Base-by-base conservation (phyloP, 2,797 vertebrate species). In the Pempheris klunzingeri region DNA sequence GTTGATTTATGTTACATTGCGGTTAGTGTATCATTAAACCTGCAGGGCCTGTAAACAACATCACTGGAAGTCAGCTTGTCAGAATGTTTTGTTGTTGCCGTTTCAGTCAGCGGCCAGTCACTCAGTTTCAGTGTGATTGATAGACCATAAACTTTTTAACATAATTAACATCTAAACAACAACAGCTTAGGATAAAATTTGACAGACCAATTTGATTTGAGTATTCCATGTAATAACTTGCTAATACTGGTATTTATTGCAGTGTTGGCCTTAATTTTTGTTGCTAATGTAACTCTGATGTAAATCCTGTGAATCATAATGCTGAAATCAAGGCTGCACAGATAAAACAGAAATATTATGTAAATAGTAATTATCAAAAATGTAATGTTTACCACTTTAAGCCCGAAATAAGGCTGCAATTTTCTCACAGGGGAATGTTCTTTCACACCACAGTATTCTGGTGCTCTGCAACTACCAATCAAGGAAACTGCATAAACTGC, bases 341-440 rank as follows among this genome's bases (percentile, higher is more conserved):
- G 50, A 72, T 57, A 43, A 60, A 49, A 24, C 41, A 64, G 69
- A 26, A 74, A 88, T 60, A 63, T 71, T 34, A 64, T 4, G 65
- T 55, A 73, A 75, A 75, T 26, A 58, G 13, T 24, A 15, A 63
- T 9, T 26, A 43, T 52, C 28, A 24, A 30, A 43, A 72, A 77
- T 65, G n/a, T 65, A 30, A 64, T 34, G 73, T 77, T 55, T 49
- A 62, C 69, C 53, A 39, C 38, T 11, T 32, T 17, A 24, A 41
- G 55, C 4, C 24, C 5, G 61, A 39, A 30, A 22, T 24, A 24
- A 82, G 49, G 65, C 49, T 67, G 63, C 14, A 66, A 22, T 74
- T 67, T 77, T 57, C 61, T 61, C 60, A 61, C 58, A 28, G 9
- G 53, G n/a, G 34, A 46, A 59, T 13, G 3, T 60, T 79, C 17